phyloP scores from a whole-genome alignment of 2,888 invertebrate species.

The Drosophila buzzatii region DNA sequence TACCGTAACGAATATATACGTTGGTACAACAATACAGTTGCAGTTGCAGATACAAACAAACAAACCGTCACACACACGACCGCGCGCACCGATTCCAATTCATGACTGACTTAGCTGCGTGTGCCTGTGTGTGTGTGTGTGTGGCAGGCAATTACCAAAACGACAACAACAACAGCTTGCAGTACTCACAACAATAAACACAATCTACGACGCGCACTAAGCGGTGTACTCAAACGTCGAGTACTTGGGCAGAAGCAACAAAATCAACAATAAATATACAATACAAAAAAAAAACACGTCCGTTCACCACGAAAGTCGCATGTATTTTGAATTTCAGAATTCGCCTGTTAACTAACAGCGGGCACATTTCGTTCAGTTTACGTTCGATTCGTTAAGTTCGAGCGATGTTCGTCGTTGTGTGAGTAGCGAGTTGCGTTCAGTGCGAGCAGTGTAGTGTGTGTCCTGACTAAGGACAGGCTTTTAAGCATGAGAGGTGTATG shows the following conservation, averaged over 20 bases:
- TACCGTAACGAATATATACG: conserved; percentile 47
- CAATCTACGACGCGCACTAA: conserved; percentile 58
- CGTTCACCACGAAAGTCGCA: conserved; percentile 66
- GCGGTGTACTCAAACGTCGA: conserved; percentile 36
- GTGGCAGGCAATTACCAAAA: conserved; percentile 66
- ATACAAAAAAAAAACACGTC: conserved; percentile 54
- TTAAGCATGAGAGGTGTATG: neutral
- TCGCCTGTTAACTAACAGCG: conserved; percentile 39
- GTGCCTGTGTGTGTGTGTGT: conserved; percentile 25
- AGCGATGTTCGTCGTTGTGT: conserved; percentile 30
- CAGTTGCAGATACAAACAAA: conserved; percentile 48
- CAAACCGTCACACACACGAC: conserved; percentile 31
- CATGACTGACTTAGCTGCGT: conserved; percentile 38
- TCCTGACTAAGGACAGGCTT: neutral
- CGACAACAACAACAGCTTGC: conserved; percentile 27
- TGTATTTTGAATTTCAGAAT: conserved; percentile 48
- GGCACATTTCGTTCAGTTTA: conserved; percentile 13
- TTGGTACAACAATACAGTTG: conserved; percentile 37
- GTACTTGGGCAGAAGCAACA: conserved; percentile 43
- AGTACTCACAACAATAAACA: conserved; percentile 51
- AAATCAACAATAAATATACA: conserved; percentile 33
- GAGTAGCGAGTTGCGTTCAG: conserved; percentile 21
- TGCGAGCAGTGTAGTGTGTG: neutral
- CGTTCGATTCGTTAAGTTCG: conserved; percentile 14
- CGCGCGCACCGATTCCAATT: conserved; percentile 48